Evolutionary conservation across 2,888 invertebrate species (phyloP).

Genomic region (Parascotia fuliginaria): DNA sequence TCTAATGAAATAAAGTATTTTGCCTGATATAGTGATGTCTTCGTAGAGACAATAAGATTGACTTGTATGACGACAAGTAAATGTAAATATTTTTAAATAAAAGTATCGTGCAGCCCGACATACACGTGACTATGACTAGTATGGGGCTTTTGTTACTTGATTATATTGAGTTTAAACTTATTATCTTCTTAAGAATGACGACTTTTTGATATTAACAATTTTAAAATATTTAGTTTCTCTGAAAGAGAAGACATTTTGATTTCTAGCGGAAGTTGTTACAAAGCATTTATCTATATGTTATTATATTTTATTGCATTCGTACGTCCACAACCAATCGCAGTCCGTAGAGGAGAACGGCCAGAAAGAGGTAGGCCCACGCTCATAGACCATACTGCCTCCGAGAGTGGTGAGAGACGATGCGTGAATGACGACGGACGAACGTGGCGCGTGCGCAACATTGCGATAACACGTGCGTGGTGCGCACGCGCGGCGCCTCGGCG

Average conservation of each 20-base stretch:
- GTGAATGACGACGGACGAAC: slow-evolving; percentile 50
- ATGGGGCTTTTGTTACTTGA: slow-evolving; percentile 78
- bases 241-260: slow-evolving; percentile 69
- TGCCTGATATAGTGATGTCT: slow-evolving; percentile 83
- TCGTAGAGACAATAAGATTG: slow-evolving; percentile 82
- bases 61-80: slow-evolving; percentile 77
- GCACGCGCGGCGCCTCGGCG: slow-evolving; percentile 1
- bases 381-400: slow-evolving; percentile 63
- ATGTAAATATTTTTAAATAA: slow-evolving; percentile 81
- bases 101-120: slow-evolving; percentile 73
- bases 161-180: slow-evolving; percentile 70
- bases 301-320: slow-evolving; percentile 86
- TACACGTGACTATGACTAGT: slow-evolving; percentile 73
- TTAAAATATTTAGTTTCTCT: slow-evolving; percentile 69
- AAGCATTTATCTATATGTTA: slow-evolving; percentile 85
- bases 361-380: slow-evolving; percentile 82
- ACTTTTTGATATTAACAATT: slow-evolving; percentile 62
- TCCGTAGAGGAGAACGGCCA: slow-evolving; percentile 85
- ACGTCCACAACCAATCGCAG: slow-evolving; percentile 86
- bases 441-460: slow-evolving; percentile 6
- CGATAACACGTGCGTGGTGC: not conserved
- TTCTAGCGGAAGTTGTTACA: slow-evolving; percentile 79
- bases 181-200: slow-evolving; percentile 75
- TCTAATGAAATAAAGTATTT: slow-evolving; percentile 74
- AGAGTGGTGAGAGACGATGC: slow-evolving; percentile 62